Conservation (phyloP, 2,113 vertebrate genomes). For the Peromyscus leucopus region DNA sequence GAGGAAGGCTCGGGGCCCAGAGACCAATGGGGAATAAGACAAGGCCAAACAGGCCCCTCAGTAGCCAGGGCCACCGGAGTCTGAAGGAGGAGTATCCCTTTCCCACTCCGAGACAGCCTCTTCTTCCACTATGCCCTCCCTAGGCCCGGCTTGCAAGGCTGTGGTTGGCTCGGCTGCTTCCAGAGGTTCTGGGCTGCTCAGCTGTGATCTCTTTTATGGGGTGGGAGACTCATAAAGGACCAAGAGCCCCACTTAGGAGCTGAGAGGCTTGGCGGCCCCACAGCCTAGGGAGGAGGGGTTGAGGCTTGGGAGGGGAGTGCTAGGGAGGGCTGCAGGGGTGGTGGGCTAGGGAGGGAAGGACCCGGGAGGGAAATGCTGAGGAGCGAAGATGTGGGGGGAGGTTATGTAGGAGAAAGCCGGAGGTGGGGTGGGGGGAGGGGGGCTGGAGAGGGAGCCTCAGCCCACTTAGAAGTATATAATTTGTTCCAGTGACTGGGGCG, state of each 20-base stretch:
- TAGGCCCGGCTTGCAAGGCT: not conserved
- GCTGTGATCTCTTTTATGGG: constrained; percentile 65
- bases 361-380: too few species aligned
- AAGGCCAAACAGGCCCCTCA: not conserved
- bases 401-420: too few species aligned
- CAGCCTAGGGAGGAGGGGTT: not conserved
- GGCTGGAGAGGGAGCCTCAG: not conserved
- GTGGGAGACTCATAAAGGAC: constrained; percentile 74
- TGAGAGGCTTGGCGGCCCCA: constrained; percentile 52
- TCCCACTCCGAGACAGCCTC: not conserved
- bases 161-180: not conserved
- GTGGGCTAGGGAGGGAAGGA: not conserved
- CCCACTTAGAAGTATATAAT: not conserved
- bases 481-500: not conserved
- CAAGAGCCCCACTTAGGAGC: constrained; percentile 69
- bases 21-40: not conserved
- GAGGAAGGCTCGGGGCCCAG: not conserved
- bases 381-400: not conserved
- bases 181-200: constrained; percentile 61
- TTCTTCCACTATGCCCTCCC: not conserved
- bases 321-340: not conserved
- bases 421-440: not conserved
- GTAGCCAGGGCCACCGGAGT: not conserved
- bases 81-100: not conserved
- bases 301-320: not conserved